These are phyloP conservation scores for Lindbergichthys nudifrons DNA, from an alignment of 2,797 vertebrate genomes.

Conservation along the genomic window DNA sequence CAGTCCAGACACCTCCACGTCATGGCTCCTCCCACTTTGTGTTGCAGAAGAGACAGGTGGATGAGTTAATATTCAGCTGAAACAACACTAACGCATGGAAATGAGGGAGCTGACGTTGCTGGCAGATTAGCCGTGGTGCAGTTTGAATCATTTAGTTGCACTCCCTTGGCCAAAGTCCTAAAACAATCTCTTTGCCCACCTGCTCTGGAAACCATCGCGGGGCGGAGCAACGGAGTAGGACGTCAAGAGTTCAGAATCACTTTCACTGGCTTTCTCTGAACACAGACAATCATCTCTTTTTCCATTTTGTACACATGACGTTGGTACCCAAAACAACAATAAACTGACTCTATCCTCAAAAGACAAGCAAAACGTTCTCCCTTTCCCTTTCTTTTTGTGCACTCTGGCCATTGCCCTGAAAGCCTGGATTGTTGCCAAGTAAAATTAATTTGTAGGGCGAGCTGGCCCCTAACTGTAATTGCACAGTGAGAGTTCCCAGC, in stretches of 20 bases:
- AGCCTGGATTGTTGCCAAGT: slow-evolving; percentile 77
- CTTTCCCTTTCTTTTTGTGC: slow-evolving; percentile 29
- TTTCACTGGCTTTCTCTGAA: slow-evolving; percentile 16
- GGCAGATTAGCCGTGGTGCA: slow-evolving; percentile 35
- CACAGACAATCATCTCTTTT: slow-evolving; percentile 7
- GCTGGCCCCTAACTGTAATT: slow-evolving; percentile 70
- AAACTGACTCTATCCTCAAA: not conserved
- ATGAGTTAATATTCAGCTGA: slow-evolving; percentile 48
- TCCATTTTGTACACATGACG: not conserved
- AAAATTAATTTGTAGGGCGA: slow-evolving; percentile 78
- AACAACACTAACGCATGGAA: slow-evolving; percentile 38
- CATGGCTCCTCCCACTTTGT: slow-evolving; percentile 46
- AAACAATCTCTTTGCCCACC: slow-evolving; percentile 40
- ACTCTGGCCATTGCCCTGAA: slow-evolving; percentile 40
- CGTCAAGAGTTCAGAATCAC: slow-evolving; percentile 13
- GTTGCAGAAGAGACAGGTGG: slow-evolving; percentile 54
- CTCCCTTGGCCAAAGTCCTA: slow-evolving; percentile 62
- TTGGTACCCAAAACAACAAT: not conserved
- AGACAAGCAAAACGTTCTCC: slow-evolving; percentile 15
- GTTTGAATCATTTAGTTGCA: slow-evolving; percentile 51
- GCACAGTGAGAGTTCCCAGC: slow-evolving; percentile 54
- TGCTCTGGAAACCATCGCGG: slow-evolving; percentile 33
- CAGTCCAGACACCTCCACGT: not conserved
- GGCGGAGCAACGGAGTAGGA: slow-evolving; percentile 44
- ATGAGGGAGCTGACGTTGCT: slow-evolving; percentile 35